These are phyloP conservation scores for Phoenicopterus ruber DNA, from an alignment of 2,113 vertebrate species.

Conservation along the genomic window DNA sequence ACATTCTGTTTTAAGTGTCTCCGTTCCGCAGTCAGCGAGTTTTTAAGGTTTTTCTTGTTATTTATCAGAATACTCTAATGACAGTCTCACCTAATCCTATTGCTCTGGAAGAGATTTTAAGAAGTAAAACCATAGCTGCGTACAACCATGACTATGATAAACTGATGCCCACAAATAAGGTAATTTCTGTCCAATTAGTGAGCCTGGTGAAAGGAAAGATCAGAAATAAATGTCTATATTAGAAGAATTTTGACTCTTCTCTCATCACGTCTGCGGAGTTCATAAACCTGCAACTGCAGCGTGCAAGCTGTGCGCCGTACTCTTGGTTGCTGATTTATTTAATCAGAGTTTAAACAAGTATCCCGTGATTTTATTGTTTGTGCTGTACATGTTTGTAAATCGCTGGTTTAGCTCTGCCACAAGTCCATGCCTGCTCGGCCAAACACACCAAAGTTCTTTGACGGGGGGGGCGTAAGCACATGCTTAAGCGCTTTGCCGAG, in stretches of 20 bases:
- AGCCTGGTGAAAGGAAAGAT: background rate
- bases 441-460: background rate
- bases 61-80: conserved; percentile 22
- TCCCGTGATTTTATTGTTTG: background rate
- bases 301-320: background rate
- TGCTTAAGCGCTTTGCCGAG: background rate
- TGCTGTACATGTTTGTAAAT: background rate
- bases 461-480: background rate
- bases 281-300: background rate
- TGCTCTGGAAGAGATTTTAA: conserved; percentile 47
- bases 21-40: background rate
- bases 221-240: background rate
- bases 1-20: conserved; percentile 55
- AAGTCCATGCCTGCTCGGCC: background rate
- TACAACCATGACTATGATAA: background rate
- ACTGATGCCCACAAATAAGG: background rate
- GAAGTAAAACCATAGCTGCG: background rate
- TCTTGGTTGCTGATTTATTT: background rate
- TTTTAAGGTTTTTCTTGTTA: background rate
- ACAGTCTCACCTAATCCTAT: conserved; percentile 36
- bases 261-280: background rate
- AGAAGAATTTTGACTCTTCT: background rate
- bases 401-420: background rate
- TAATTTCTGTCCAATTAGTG: background rate
- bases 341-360: background rate